phyloP scores from a whole-genome alignment of 2,888 invertebrate species.

The Platycheirus albimanus region DNA sequence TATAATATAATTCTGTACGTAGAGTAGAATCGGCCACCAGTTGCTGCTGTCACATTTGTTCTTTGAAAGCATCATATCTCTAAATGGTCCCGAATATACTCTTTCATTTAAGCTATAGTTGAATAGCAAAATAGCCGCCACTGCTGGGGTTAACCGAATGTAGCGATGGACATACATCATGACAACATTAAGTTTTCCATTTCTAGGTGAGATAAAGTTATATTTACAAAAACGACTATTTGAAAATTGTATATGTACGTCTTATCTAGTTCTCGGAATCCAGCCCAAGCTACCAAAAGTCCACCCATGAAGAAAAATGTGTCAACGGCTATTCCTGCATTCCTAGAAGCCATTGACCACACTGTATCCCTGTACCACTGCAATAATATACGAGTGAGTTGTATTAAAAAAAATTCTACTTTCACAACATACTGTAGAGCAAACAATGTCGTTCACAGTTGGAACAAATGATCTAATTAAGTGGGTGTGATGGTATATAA shows the following conservation, averaged over 20 bases:
- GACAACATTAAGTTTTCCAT: conserved; percentile 76
- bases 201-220: conserved; percentile 47
- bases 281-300: conserved; percentile 81
- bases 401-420: not conserved
- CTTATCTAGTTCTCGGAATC: conserved; percentile 70
- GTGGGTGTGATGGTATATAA: conserved; percentile 4
- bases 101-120: conserved; percentile 82
- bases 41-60: conserved; percentile 77
- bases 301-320: conserved; percentile 85
- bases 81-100: conserved; percentile 82
- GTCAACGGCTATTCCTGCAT: conserved; percentile 84
- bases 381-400: not conserved
- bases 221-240: no score
- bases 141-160: conserved; percentile 83
- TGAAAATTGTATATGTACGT: conserved; percentile 6
- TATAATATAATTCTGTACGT: conserved; percentile 82
- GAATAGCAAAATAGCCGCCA: conserved; percentile 82
- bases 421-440: not conserved
- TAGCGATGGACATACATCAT: conserved; percentile 76
- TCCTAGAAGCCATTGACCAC: conserved; percentile 56
- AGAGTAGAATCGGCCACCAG: conserved; percentile 82
- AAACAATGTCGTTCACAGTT: not conserved
- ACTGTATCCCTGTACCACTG: conserved; percentile 23
- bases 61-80: not conserved
- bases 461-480: conserved; percentile 2